Base-by-base conservation (phyloP, 2,888 invertebrate species). In the Tortricodes alternella region DNA sequence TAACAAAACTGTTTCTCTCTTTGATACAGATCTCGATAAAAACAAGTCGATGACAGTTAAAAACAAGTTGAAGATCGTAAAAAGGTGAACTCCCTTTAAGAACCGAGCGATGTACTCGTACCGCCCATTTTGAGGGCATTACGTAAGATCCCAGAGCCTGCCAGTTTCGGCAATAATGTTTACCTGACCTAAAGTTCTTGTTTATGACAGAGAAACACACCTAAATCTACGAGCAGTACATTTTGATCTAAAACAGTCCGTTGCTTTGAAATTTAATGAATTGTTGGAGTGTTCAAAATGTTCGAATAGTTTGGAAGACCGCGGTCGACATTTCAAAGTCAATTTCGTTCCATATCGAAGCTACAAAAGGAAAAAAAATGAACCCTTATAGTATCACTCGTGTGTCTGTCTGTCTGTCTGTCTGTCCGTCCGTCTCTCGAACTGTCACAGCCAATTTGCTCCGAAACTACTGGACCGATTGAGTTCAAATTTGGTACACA, bases 181-280 rank as follows among this genome's bases (percentile, higher is more conserved):
- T 73, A 73, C 70, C 72, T 71, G 66, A 58, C 62, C 57, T 51
- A 43, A 37, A 41, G 46, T 11, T 39, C 19, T 32, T 59, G 65
- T 58, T 68, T 55, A 58, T 48, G 46, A 57, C 53, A 61, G 62
- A 60, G 49, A 60, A 65, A 66, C 60, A 57, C 44, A 46, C 59
- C 59, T 67, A 64, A 67, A 66, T 60, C 57, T 50, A 56, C 53
- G n/a, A n/a, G n/a, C 34, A 55, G 58, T 63, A 68, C 65, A 68
- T 73, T 71, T 67, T 67, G 70, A 73, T 73, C 67, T 70, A 69
- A 71, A 72, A 68, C 59, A 61, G 71, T 60, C 48, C 43, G 43
- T 44, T 23, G 34, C 19, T 46, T 46, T 23, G 32, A 23, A 15
- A 46, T 35, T 46, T 23, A 46, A 46, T 39, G 32, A 19, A 44